Conservation (phyloP, 2,888 invertebrate species). For the Polyommatus icarus region DNA sequence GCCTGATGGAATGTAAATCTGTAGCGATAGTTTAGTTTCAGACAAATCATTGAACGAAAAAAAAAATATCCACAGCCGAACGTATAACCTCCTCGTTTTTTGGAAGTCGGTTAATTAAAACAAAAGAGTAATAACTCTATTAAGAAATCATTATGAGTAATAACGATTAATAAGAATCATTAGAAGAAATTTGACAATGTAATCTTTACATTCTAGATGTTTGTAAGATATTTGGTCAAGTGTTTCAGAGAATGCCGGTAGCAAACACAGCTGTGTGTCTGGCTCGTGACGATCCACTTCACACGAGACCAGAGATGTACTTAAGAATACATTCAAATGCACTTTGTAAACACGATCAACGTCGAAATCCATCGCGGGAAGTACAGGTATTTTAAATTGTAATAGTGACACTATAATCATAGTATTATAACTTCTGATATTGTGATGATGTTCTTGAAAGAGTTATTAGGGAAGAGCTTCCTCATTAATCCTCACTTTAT, state of each 20-base stretch:
- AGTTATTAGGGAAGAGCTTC: background rate
- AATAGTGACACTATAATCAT: background rate
- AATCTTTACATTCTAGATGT: background rate
- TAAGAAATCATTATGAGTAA: no score
- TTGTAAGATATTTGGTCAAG: background rate
- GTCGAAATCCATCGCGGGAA: background rate
- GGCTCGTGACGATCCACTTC: slow-evolving; percentile 16
- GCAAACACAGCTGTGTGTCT: slow-evolving; percentile 20
- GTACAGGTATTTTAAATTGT: background rate
- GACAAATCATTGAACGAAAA: no score
- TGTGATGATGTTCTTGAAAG: background rate
- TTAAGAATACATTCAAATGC: slow-evolving; percentile 18
- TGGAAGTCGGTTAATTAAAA: no score
- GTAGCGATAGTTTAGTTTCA: no score
- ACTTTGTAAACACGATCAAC: slow-evolving; percentile 12
- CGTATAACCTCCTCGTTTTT: no score
- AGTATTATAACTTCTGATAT: background rate
- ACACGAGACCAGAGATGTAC: slow-evolving; percentile 9
- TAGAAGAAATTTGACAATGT: background rate
- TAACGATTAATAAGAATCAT: background rate
- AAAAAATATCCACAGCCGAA: no score
- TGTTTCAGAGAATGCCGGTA: background rate
- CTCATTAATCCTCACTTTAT: background rate
- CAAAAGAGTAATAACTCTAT: background rate
- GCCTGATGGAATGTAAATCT: no score